Evolutionary conservation across 2,113 vertebrate species (phyloP), one percentile per base, ranked within the genome.

Genomic region (Mus pahari): DNA sequence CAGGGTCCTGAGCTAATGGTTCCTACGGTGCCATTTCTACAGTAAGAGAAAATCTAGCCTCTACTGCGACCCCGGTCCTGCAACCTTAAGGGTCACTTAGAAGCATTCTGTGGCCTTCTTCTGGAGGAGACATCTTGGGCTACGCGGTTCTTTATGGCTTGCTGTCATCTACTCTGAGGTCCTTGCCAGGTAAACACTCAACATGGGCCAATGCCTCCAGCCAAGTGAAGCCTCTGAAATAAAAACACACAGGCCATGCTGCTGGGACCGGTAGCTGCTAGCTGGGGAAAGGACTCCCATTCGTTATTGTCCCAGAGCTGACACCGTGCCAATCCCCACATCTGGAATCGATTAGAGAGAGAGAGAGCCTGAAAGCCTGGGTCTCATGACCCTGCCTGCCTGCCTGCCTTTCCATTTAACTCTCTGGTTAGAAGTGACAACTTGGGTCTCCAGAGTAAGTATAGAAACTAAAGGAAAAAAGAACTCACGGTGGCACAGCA

Each of bases 331-430:
- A 96, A 89, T 71, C 36, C 50, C 73, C 94, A 98, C 98, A 98
- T 98, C 98, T 99, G 99, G 98, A 98, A 99, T 53, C 88, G 84
- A 97, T 99, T 98, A 98, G 31, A 77, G 64, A 94, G 97, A 94
- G 97, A 97, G 97, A 97, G 89, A 96, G 92, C 90, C 90, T 66
- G 89, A 93, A 94, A 95, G 92, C 94, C 96, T 66, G 36, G 95
- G 94, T 97, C 96, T 97, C 94, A 89, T 98, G 97, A 97, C 97
- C 94, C 94, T 3, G 33, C 86, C 86, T 75, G 53, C 86, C 86
- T 75, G 53, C 70, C 90, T 95, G 94, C 95, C 96, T 81, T 89
- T 97, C 89, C 93, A 71, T 82, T 97, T 90, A 79, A 97, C 73
- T 84, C 97, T n/a, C 74, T 92, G 50, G 95, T 94, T 89, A 92